Percentiles rank a stretch among this genome's conserved stretches.
Evolutionary conservation across 2,797 vertebrate species (phyloP).

Genomic region (Sebastiscus tertius): DNA sequence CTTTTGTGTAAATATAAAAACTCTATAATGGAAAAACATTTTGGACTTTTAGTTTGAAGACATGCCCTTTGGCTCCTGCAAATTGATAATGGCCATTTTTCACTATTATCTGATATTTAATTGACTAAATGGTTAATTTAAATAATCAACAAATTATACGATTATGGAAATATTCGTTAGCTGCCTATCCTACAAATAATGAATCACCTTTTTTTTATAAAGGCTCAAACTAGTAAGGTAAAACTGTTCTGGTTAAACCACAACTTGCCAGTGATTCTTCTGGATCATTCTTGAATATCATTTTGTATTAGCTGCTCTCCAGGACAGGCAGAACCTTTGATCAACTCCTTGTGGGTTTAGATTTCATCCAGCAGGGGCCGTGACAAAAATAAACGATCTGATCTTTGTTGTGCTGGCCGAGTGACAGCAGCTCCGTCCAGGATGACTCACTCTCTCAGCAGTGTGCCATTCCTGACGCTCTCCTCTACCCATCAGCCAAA

Average conservation of each 20-base stretch:
- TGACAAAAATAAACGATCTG: conserved; percentile 75
- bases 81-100: too few relatives aligned
- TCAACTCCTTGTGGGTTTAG: conserved; percentile 64
- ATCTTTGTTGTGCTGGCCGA: conserved; percentile 77
- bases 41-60: too few relatives aligned
- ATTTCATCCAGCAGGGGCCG: conserved; percentile 68
- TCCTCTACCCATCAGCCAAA: conserved; percentile 71
- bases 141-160: not conserved
- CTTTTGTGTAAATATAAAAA: too few relatives aligned
- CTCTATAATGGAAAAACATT: too few relatives aligned
- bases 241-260: not conserved
- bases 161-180: not conserved
- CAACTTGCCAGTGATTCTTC: conserved; percentile 29
- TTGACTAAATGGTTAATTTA: too few relatives aligned
- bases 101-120: too few relatives aligned
- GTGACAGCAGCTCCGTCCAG: conserved; percentile 67
- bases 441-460: conserved; percentile 76
- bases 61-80: too few relatives aligned
- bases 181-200: too few relatives aligned
- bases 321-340: conserved; percentile 69
- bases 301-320: conserved; percentile 61
- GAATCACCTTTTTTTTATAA: not conserved
- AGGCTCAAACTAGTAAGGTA: not conserved
- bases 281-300: conserved; percentile 51
- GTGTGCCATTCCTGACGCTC: conserved; percentile 69